Evolutionary conservation across 2,113 vertebrate species (phyloP).

Genomic region (Leptobrachium leishanense): DNA sequence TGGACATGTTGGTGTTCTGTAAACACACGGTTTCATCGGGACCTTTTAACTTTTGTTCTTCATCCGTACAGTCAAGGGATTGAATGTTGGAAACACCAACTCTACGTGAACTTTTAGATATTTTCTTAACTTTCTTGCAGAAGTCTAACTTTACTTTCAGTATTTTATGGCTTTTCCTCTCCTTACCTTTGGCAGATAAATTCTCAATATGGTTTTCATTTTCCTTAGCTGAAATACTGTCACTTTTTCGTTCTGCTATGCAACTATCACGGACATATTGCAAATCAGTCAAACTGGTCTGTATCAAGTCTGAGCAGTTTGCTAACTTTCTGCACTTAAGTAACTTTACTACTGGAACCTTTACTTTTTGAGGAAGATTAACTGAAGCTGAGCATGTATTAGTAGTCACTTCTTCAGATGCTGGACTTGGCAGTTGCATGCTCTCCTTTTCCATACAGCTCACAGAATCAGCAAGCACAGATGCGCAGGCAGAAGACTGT

Average conservation of each 20-base stretch:
- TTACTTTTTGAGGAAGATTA: not conserved
- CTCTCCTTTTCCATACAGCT: not conserved
- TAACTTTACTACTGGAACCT: constrained; percentile 59
- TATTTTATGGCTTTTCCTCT: not conserved
- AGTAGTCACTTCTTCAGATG: not conserved
- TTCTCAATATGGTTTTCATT: not conserved
- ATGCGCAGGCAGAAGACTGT: not conserved
- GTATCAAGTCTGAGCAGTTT: constrained; percentile 49
- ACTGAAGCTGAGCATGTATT: not conserved
- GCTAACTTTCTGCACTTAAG: constrained; percentile 53
- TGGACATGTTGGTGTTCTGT: not conserved
- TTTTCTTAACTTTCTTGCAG: not conserved
- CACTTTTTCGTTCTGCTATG: not conserved
- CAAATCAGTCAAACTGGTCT: constrained; percentile 23
- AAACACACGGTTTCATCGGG: no score
- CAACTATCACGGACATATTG: not conserved
- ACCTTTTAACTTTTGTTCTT: no score
- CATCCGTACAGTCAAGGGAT: not conserved
- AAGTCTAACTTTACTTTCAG: not conserved
- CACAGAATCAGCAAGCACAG: not conserved
- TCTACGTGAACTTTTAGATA: not conserved
- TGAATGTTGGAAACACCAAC: not conserved
- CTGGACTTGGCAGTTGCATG: not conserved
- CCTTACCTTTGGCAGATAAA: not conserved
- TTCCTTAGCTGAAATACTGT: not conserved